Base-by-base conservation (phyloP, 2,888 invertebrate species). In the Troides oblongomaculatus region DNA sequence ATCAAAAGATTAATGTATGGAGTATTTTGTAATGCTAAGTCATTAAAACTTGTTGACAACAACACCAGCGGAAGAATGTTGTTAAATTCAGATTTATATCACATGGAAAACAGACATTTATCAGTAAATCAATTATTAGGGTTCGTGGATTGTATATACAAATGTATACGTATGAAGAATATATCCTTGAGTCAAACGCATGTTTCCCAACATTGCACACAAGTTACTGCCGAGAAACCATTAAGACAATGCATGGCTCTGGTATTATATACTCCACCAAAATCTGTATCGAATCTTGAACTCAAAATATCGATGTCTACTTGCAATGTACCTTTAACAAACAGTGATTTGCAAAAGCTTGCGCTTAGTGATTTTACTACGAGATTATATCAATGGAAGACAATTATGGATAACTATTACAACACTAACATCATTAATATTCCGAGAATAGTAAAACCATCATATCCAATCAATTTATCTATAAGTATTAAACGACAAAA, bases 221-320 rank as follows among this genome's bases (percentile, higher is more conserved):
- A 46, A 46, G 21, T 62, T 25, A 21, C 30, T 57, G 30, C 21
- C 8, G 12, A 58, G 21, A 39, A 59, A 60, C 21, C 21, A 17
- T 2, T 30, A 7, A 70, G 66, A 18, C 66, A 59, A 7, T 70
- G 70, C 60, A 70, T 25, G 18, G 56, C 53, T 23, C 43, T 70
- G 30, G 39, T 66, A 21, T 63, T 59, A 56, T 70, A 70, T 50
- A n/a, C 43, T 6, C 12, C 70, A 14, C 67, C 67, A 5, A 57
- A 17, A 23, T 2, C 5, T 30, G 12, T 14, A 30, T 18, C 12
- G 3, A 43, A 36, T 39, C 4, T 58, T 65, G 18, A 39, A 53
- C 25, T 56, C 30, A 23, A 46, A 36, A 10, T n/a, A 30, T 30
- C 62, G 5, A 12, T 59, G 17, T 62, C 57, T 18, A 58, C n/a